These are phyloP conservation scores for Graptemys geographica DNA, from an alignment of 2,797 vertebrate species.

Conservation along the genomic window DNA sequence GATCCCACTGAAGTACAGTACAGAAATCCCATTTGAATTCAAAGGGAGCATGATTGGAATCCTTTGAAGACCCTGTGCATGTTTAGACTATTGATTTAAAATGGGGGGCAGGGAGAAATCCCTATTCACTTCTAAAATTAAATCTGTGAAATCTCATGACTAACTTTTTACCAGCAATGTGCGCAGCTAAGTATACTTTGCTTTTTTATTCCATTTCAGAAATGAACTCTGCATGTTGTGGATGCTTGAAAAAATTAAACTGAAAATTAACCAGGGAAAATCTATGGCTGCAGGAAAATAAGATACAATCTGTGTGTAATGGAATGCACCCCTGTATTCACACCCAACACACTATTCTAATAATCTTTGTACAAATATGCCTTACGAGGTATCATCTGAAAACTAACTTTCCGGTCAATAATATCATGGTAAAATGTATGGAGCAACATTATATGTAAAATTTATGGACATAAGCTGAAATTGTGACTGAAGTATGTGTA, in stretches of 20 bases:
- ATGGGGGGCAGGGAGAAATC: neutral
- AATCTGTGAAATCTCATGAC: neutral
- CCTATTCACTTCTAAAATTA: neutral
- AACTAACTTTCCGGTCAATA: too few relatives aligned
- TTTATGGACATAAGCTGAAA: too few relatives aligned
- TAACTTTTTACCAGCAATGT: neutral
- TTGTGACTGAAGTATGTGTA: too few relatives aligned
- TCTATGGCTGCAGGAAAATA: neutral
- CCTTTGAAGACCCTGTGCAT: neutral
- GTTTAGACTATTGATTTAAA: neutral
- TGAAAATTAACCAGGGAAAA: neutral
- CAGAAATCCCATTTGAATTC: neutral
- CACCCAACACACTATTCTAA: neutral
- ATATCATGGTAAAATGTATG: too few relatives aligned
- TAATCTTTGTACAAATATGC: too few relatives aligned
- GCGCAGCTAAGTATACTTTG: too few relatives aligned
- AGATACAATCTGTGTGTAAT: neutral
- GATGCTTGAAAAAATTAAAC: neutral
- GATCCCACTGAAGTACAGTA: neutral
- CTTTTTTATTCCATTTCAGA: neutral
- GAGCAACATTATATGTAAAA: too few relatives aligned
- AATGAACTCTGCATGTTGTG: neutral
- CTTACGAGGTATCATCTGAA: too few relatives aligned
- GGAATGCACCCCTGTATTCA: neutral
- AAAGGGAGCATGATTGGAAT: neutral